Evolutionary conservation across 23 tunicate species (phyloP), one percentile per base, ranked within the genome.

Genomic region (Diplosoma virens): DNA sequence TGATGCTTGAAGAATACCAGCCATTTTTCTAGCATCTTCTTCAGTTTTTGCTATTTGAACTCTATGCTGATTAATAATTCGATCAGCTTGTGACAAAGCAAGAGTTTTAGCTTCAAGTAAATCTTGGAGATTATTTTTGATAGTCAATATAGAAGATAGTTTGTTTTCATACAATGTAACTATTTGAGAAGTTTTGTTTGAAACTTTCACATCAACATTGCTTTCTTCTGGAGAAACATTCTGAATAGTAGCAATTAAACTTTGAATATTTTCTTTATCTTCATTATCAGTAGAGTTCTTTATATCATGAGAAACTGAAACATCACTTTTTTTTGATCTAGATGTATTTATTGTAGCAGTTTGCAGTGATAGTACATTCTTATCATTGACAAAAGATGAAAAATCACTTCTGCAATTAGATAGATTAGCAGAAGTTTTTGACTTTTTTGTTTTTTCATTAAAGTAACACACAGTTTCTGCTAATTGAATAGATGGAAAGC

Each of bases 1-100:
- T 0, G 87, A 76, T 22, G 64, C 73, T 31, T 59, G 64, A 25
- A 88, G 83, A 67, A 88, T 54, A 5, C 76, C 75, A 0, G 83
- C 79, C 79, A 88, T 66, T 58, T 70, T 81, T 78, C 52, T 69
- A 31, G 87, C 58, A 46, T 88, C 87, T 55, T 81, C 83, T 58
- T 88, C 95, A 47, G 66, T 67, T 25, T 73, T 79, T 2, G 75
- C 61, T 16, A 63, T 83, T 66, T 88, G 95, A 60, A 75, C 47
- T 82, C 83, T 64, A 36, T 88, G 48, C 47, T 81, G 87, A 25
- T 79, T 66, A 17, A 88, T 81, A 6, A 88, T 60, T 21, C 95
- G 71, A 70, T 88, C 95, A 41, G 95, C 95, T 59, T 88, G 95
- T 6, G 87, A 31, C n/a, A 88, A 36, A 16, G 95, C 95, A 27